Evolutionary conservation across 2,888 invertebrate species (phyloP), one percentile per base, ranked within the genome.

Genomic region (Drosophila limbata): DNA sequence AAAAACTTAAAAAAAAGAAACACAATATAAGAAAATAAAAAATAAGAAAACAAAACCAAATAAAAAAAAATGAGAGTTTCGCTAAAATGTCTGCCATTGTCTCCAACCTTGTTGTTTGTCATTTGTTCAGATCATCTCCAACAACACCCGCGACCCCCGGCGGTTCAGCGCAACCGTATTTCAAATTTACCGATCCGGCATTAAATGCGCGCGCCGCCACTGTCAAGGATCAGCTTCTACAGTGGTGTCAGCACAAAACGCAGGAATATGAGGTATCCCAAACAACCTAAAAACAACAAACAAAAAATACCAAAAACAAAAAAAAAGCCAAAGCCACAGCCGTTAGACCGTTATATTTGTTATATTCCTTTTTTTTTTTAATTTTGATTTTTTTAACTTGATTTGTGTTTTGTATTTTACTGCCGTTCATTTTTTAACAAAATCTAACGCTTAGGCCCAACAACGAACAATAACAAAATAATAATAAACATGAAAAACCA

Each of bases 191-290:
- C 93, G 97, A 97, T 94, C 96, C 97, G 92, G 95, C 96, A 93
- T 95, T 98, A 94, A 96, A 95, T 93, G 95, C 96, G 93, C 97
- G 97, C 94, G 98, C 98, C 92, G 96, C 96, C 94, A 96, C 97
- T 94, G 97, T 98, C 94, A 99, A 98, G 95, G 98, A 98, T 93
- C 96, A 98, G 93, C 95, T 99, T 93, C 95, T 99, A 94, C 96
- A 96, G 93, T 99, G 99, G 99, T 97, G 97, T 94, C 97, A 97
- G 94, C 96, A 96, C 94, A 98, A 98, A 95, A 98, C 98, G 91
- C 96, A 96, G 95, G 98, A 97, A 94, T 99, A 99, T 94, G 96
- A 98, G 96, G 98, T 98, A 96, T 90, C 87, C 74, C 28, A 28
- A 86, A 61, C 25, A 79, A 77, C 71, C 75, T 78, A 74, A 62